Conservation (phyloP, 92 coral and sea anemone genomes). For the Paragorgia papillata region DNA sequence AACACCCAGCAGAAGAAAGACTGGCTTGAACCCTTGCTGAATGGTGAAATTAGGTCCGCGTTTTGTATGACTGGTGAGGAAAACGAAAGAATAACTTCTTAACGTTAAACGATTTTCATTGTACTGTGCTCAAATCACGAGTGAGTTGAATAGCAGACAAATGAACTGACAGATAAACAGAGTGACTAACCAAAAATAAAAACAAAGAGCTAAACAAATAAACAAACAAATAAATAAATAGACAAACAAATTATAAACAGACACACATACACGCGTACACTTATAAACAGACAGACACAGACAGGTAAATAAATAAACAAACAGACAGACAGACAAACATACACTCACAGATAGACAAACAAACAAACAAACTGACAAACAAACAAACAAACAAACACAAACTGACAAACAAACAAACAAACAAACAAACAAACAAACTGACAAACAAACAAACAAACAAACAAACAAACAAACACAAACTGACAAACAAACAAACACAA, state of each 20-base stretch:
- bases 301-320: background rate
- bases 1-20: slow-evolving; percentile 78
- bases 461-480: background rate
- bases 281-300: background rate
- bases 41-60: slow-evolving; percentile 88
- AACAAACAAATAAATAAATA: too few species aligned
- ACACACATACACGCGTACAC: too few species aligned
- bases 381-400: background rate
- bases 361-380: background rate
- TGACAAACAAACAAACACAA: background rate
- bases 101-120: too few species aligned
- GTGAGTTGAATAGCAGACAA: too few species aligned
- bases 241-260: too few species aligned
- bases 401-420: background rate
- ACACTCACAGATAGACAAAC: background rate
- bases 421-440: background rate
- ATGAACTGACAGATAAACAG: too few species aligned
- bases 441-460: background rate
- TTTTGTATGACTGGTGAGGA: slow-evolving; percentile 95
- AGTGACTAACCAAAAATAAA: too few species aligned
- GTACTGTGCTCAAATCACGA: too few species aligned
- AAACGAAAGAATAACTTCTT: background rate
- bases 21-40: slow-evolving; percentile 91
- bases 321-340: too few species aligned
- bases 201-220: too few species aligned